Percentiles rank a stretch among this genome's conserved stretches.
phyloP scores from a whole-genome alignment of 1,140 invertebrate species.

The Trypoxylus dichotomus region DNA sequence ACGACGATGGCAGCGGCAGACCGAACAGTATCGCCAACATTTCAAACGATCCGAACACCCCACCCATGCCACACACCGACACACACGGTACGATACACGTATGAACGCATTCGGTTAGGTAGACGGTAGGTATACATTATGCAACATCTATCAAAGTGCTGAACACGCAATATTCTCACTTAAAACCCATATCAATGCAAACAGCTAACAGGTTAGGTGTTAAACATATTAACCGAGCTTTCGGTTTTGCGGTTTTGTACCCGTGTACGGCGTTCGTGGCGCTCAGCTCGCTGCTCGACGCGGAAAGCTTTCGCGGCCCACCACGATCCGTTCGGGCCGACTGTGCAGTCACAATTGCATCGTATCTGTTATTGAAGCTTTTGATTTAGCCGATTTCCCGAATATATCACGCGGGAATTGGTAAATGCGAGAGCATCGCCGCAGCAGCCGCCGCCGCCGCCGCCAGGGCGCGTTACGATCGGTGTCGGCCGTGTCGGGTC shows the following conservation, averaged over 20 bases:
- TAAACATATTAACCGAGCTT: constrained; percentile 52
- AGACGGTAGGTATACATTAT: constrained; percentile 5
- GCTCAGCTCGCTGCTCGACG: constrained; percentile 14
- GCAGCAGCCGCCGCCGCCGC: not conserved
- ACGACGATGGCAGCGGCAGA: not conserved
- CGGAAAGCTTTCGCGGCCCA: not conserved
- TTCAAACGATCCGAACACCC: not conserved
- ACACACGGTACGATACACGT: not conserved
- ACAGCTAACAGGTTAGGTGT: constrained; percentile 48
- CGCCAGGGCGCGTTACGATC: not conserved
- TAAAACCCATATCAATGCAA: constrained; percentile 41
- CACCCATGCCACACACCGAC: not conserved
- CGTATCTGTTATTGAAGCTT: constrained; percentile 48
- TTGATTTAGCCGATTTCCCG: constrained; percentile 45
- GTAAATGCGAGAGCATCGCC: constrained; percentile 28
- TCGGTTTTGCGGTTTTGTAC: constrained; percentile 48
- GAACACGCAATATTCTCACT: constrained; percentile 27
- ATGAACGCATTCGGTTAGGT: not conserved
- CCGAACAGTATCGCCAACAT: constrained; percentile 21
- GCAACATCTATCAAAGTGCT: constrained; percentile 16
- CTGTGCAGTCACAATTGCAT: constrained; percentile 38
- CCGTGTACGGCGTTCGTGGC: constrained; percentile 36
- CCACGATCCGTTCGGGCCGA: constrained; percentile 27
- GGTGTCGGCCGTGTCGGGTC: too few relatives aligned
- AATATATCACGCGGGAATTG: constrained; percentile 31